Percentiles rank a stretch among this genome's conserved stretches.
Evolutionary conservation across 2,113 vertebrate species (phyloP).

Genomic region (Pitta sordida): DNA sequence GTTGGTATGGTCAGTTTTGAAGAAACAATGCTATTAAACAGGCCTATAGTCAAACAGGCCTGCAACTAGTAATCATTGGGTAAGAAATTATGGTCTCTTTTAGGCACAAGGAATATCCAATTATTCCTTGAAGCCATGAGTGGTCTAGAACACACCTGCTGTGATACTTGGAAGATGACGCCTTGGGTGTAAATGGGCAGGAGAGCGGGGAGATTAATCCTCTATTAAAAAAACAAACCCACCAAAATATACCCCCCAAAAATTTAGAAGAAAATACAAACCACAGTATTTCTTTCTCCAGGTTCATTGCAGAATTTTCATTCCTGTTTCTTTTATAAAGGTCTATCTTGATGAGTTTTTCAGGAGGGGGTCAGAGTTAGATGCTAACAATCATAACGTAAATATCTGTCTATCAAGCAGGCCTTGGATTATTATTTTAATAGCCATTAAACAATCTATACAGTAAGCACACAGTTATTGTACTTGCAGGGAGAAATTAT

Average conservation of each 20-base stretch:
- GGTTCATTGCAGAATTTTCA: not conserved
- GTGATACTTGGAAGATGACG: not conserved
- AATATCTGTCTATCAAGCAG: not conserved
- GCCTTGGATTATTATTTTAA: not conserved
- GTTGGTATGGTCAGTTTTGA: not conserved
- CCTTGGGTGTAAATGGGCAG: not conserved
- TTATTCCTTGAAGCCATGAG: not conserved
- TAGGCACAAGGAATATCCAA: not conserved
- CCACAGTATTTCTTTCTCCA: not conserved
- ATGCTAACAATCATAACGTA: not conserved
- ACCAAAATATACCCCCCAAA: not conserved
- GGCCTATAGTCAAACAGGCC: constrained; percentile 24
- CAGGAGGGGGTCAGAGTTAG: not conserved
- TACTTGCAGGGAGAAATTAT: not conserved
- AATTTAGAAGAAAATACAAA: not conserved
- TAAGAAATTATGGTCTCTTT: not conserved
- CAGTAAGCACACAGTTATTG: not conserved
- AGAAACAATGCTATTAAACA: not conserved
- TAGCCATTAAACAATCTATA: not conserved
- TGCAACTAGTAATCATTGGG: not conserved
- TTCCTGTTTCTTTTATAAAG: not conserved
- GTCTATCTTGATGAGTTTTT: not conserved
- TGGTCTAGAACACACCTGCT: not conserved
- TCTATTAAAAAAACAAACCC: not conserved
- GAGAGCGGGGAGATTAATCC: not conserved